Base-by-base conservation (phyloP, 2,797 vertebrate species). In the Argentina silus region DNA sequence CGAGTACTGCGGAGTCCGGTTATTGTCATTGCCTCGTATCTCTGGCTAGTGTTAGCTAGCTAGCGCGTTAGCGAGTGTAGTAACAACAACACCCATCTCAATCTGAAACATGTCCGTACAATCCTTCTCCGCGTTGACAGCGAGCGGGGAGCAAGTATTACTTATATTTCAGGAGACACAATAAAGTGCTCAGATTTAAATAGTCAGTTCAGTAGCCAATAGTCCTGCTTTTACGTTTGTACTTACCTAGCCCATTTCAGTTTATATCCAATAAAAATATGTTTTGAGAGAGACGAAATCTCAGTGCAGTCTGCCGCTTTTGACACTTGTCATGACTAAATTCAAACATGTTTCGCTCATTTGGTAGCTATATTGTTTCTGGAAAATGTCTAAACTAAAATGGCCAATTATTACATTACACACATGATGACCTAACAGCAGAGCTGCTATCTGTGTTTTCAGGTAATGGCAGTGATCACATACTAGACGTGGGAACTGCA, bases 401-500 rank as follows among this genome's bases (percentile, higher is more conserved):
- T 62, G 8, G 0, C 7, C 3, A n/a, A 27, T 3, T 17, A 17
- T 70, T 27, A 44, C 11, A 15, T 48, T 1, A 15, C 12, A 76
- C n/a, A 59, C 15, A 44, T 67, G 12, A 19, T 64, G 15, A 14
- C 23, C 11, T 63, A 70, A 36, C 27, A 64, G 21, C 11, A 43
- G 6, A 62, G 7, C 14, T 45, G 10, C 48, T n/a, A n/a, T 27
- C 55, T 21, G 51, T 56, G 64, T 77, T 86, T 7, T 83, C 78
- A 94, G 90, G 85, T 44, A 86, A 43, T 69, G 19, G 17, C 62
- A 83, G 23, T 70, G 91, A 94, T 7, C 84, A 90, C 48, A 85
- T 94, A 23, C n/a, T 94, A 70, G 91, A 92, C 75, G 74, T 93
- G 3, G 93, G 93, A 78, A 3, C 81, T 21, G 72, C 77, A 19